Evolutionary conservation across 2,113 vertebrate genomes (phyloP), one percentile per base, ranked within the genome.

Genomic region (Saimiri boliviensis): DNA sequence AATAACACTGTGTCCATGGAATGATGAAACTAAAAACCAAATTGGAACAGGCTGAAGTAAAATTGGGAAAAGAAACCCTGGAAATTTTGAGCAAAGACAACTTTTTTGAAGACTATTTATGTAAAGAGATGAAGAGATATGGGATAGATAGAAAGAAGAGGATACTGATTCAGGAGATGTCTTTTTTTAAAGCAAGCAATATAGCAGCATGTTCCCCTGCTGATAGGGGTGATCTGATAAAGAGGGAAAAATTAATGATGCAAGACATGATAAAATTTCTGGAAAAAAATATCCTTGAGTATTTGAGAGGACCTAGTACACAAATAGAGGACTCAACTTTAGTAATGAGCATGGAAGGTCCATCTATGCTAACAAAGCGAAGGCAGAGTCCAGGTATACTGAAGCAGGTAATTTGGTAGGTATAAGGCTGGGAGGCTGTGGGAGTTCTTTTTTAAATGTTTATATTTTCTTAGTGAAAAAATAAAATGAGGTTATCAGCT

Each of bases 151-250:
- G 35, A 20, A 76, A 82, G 60, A 86, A 42, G 45, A 84, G 20
- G 45, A 47, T 35, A 92, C 60, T 88, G 86, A 85, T 47, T 66
- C 70, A 66, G 89, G 80, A 89, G 63, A 71, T 37, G 35, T 76
- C 40, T 70, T 81, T 49, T 86, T 93, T 70, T 86, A 93, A 96
- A 60, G 89, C 63, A 42, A 76, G 52, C 60, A 60, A 32, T 56
- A 32, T 83, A 89, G 54, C 27, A 93, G 79, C 35, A 6, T 90
- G 81, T 80, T 86, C 89, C 92, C 93, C 68, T 80, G 40, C 68
- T 76, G 91, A 77, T 71, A 80, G 56, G 45, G 86, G 68, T 89
- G 47, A 56, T 30, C 79, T 96, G 86, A 97, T 91, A 56, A 83
- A 80, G 82, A 71, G 30, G 86, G 40, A 1, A 5, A 40, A 40